Conservation (phyloP, 2,797 vertebrate species). For the Crypturellus tataupa region DNA sequence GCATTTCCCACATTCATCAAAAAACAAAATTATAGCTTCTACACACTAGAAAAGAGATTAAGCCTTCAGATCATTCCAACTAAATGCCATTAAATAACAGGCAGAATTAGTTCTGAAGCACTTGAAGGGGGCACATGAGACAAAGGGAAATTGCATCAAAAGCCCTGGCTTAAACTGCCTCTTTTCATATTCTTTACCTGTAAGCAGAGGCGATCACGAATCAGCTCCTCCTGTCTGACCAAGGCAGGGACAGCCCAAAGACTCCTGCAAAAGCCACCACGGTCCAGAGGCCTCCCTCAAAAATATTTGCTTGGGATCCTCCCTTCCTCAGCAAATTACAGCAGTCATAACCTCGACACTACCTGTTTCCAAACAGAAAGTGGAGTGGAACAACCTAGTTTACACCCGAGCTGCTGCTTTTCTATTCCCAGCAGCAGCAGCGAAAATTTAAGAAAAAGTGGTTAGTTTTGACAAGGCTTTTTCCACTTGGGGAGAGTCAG, state of each 20-base stretch:
- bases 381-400: background rate
- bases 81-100: background rate
- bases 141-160: background rate
- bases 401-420: background rate
- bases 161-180: background rate
- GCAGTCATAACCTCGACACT: background rate
- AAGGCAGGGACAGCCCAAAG: background rate
- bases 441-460: background rate
- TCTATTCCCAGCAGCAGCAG: background rate
- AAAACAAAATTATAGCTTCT: background rate
- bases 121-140: accelerated
- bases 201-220: background rate
- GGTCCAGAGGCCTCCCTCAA: background rate
- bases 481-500: background rate
- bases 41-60: background rate
- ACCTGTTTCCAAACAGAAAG: background rate
- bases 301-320: background rate
- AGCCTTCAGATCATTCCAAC: background rate
- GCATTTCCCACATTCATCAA: background rate
- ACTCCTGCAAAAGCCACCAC: background rate
- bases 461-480: background rate
- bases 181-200: background rate
- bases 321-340: background rate
- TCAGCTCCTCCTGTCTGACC: background rate
- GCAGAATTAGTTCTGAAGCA: background rate